These are phyloP conservation scores for Troilus luridus DNA, from an alignment of 2,888 invertebrate genomes.

Conservation along the genomic window DNA sequence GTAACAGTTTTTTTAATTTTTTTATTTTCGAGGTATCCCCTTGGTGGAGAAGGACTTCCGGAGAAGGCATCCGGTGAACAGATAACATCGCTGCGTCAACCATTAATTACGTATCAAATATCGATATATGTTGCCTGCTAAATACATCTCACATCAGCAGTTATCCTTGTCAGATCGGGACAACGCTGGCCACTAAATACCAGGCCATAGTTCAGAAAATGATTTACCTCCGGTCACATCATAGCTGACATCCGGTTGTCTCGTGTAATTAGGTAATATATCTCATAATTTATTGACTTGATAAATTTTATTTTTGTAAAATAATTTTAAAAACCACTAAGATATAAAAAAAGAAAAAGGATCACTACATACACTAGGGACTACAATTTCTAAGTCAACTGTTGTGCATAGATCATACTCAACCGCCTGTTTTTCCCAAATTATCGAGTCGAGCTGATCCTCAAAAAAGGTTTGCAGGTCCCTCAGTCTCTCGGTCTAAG, in stretches of 20 bases:
- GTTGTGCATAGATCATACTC: too few species aligned
- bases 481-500: too few species aligned
- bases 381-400: too few species aligned
- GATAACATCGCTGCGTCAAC: slow-evolving; percentile 19
- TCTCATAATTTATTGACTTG: not conserved
- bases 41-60: slow-evolving; percentile 53
- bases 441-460: too few species aligned
- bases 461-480: too few species aligned
- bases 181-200: slow-evolving; percentile 2
- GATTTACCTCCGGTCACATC: slow-evolving; percentile 3
- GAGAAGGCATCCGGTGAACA: slow-evolving; percentile 29
- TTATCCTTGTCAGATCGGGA: not conserved
- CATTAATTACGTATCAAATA: slow-evolving; percentile 57
- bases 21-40: slow-evolving; percentile 54
- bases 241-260: not conserved
- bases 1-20: slow-evolving; percentile 37
- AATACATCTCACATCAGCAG: slow-evolving; percentile 17
- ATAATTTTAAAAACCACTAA: too few species aligned
- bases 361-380: too few species aligned
- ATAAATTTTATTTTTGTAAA: not conserved
- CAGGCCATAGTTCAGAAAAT: not conserved
- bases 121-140: slow-evolving; percentile 47
- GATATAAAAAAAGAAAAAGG: too few species aligned
- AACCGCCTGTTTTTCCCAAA: too few species aligned
- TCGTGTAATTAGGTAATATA: not conserved